These are phyloP conservation scores for Therioaphis trifolii DNA, from an alignment of 2,888 invertebrate species.

Conservation along the genomic window DNA sequence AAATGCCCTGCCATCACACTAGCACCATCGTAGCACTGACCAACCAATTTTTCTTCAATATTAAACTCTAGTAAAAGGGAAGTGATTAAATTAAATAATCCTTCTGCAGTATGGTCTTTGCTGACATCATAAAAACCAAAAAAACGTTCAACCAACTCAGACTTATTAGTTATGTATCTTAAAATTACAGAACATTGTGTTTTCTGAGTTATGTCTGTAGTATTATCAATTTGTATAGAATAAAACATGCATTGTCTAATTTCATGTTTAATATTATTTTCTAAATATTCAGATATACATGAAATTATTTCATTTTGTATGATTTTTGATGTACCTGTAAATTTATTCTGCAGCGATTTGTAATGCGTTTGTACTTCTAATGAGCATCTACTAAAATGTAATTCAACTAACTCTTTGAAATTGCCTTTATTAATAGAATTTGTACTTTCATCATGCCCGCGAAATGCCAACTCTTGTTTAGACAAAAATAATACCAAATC, in stretches of 20 bases:
- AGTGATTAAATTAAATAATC: slow-evolving; percentile 64
- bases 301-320: not conserved
- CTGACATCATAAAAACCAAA: slow-evolving; percentile 66
- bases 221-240: slow-evolving; percentile 61
- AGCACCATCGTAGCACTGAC: slow-evolving; percentile 66
- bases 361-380: not conserved
- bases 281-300: not conserved
- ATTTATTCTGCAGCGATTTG: not conserved
- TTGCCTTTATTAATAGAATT: not conserved
- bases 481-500: not conserved
- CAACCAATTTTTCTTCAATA: slow-evolving; percentile 64
- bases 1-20: slow-evolving; percentile 63
- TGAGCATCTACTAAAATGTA: not conserved
- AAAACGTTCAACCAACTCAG: slow-evolving; percentile 64
- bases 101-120: slow-evolving; percentile 63
- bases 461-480: not conserved
- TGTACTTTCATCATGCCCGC: not conserved
- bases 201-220: slow-evolving; percentile 14
- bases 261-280: slow-evolving; percentile 44
- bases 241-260: slow-evolving; percentile 64
- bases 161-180: slow-evolving; percentile 38
- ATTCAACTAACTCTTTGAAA: not conserved
- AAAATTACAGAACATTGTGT: slow-evolving; percentile 17
- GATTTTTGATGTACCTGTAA: not conserved
- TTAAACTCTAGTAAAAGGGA: slow-evolving; percentile 63